Base-by-base conservation (phyloP, 2,888 invertebrate genomes). In the Philhelius pedissequus region DNA sequence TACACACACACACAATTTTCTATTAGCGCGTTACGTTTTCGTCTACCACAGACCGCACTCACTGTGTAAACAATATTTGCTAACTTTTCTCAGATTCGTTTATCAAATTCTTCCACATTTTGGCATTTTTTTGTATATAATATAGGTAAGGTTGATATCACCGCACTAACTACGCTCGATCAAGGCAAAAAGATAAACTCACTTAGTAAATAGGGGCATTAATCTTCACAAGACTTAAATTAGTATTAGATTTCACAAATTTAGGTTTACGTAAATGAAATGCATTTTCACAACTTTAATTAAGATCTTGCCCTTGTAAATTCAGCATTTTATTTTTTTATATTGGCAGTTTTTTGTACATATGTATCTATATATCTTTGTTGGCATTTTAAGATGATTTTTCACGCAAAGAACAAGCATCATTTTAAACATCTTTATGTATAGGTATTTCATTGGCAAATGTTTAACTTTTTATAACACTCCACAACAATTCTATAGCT, bases 221-320 rank as follows among this genome's bases (percentile, higher is more conserved):
- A 25, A 20, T 68, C 43, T 38, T 77, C 73, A 82, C 77, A 82
- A 82, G 73, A 73, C 73, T 68, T 11, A 62, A 54, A 15, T 22
- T 22, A 7, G 18, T 54, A 40, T 9, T 13, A 27, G 64, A 56
- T 54, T 69, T 66, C 50, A 78, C 52, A n/a, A n/a, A n/a, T 64
- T 58, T 69, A 62, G 68, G 45, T 25, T 48, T 73, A 62, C 52
- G 32, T 81, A 68, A 68, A 38, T 64, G 45, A 66, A 83, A 83
- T 79, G 66, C 83, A 78, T 83, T 56, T 74, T 83, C 78, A 83
- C 74, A 78, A 82, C 82, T 60, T 54, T 48, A 11, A 45, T 64
- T 18, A 32, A 1, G 8, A 7, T 45, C 1, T 6, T 27, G 4
- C 8, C 18, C 11, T 20, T 2, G 27, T 9, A 2, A 13, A 4